These are phyloP conservation scores for Metopolophium dirhodum DNA, from an alignment of 1,140 invertebrate species.

Conservation along the genomic window DNA sequence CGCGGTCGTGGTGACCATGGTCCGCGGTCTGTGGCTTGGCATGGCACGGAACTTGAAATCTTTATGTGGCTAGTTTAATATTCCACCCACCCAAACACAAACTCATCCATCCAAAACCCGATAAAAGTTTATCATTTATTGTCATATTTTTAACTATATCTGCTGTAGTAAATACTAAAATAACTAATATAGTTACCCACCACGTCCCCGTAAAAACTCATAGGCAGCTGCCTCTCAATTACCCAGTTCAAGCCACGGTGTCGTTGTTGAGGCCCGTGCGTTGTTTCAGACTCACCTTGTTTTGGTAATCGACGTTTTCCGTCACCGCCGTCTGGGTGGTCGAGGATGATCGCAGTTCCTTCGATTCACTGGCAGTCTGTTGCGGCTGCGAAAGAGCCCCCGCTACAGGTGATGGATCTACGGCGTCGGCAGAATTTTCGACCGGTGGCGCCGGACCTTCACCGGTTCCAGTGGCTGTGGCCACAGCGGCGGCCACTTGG, in stretches of 20 bases:
- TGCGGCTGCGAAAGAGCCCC: neutral
- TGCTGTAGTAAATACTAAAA: too few species aligned
- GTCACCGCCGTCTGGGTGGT: neutral
- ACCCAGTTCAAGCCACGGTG: neutral
- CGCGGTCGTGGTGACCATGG: too few species aligned
- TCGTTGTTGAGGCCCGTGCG: neutral
- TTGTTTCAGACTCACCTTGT: neutral
- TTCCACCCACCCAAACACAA: too few species aligned
- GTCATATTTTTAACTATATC: too few species aligned
- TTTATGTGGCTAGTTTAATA: too few species aligned
- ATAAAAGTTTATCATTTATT: too few species aligned
- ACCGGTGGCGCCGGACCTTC: too few species aligned
- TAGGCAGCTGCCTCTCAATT: neutral
- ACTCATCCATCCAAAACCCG: too few species aligned
- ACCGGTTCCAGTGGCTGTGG: neutral
- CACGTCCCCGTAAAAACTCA: neutral
- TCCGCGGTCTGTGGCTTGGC: too few species aligned
- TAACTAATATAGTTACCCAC: neutral
- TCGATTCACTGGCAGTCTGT: neutral
- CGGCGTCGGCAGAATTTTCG: neutral
- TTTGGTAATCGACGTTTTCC: neutral
- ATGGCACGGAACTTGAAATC: too few species aligned
- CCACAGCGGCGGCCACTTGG: conserved; percentile 39
- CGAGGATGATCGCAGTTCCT: neutral
- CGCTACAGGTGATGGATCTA: neutral